Evolutionary conservation across 1,140 invertebrate species (phyloP).

Genomic region (Chironomus striatipennis): DNA sequence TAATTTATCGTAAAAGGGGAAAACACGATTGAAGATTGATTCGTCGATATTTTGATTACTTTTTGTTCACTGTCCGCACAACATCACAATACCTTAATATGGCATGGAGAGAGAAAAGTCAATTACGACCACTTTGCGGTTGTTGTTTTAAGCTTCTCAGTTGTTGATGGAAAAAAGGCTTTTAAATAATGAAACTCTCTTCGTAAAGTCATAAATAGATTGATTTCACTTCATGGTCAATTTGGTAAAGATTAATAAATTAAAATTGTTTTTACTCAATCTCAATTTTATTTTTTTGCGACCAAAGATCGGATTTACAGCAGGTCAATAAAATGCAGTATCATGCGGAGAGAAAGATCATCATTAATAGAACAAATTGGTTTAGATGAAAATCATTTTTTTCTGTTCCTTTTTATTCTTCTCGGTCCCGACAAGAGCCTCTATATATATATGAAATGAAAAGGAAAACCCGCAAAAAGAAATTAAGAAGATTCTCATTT

Average conservation of each 20-base stretch:
- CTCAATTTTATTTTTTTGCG: not conserved
- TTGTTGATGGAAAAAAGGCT: not conserved
- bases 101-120: not conserved
- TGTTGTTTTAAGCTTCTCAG: not conserved
- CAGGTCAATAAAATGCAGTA: slow-evolving; percentile 1
- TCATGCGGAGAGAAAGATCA: not conserved
- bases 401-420: not conserved
- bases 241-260: slow-evolving; percentile 3
- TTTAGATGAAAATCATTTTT: not conserved
- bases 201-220: not conserved
- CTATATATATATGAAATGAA: not conserved
- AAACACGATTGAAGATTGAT: not conserved
- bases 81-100: not conserved
- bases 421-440: not conserved
- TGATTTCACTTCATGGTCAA: slow-evolving; percentile 12
- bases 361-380: slow-evolving; percentile 22
- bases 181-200: not conserved
- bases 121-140: slow-evolving; percentile 14
- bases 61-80: not conserved
- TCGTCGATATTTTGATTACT: slow-evolving; percentile 15
- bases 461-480: not conserved
- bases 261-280: not conserved
- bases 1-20: not conserved
- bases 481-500: not conserved
- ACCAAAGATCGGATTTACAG: not conserved